Base-by-base conservation (phyloP, 2,888 invertebrate species). In the Pimpla rufipes region DNA sequence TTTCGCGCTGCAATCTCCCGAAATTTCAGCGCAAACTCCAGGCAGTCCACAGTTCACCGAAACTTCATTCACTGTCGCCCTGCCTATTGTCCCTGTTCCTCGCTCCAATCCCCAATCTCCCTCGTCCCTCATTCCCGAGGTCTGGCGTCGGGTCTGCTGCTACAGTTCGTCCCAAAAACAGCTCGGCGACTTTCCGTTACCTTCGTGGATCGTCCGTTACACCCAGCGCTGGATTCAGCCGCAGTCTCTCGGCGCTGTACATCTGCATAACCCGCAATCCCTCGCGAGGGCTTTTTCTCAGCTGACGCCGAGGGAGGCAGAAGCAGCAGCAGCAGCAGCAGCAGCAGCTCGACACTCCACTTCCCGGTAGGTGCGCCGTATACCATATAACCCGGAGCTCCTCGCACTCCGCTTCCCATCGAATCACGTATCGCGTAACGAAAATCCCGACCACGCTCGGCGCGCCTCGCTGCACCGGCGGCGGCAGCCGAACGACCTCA, bases 341-440 rank as follows among this genome's bases (percentile, higher is more conserved):
- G 29, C 29, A 29, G 29, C 29, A 70, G 18, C 13, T 29, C 35
- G 18, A 18, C 40, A 45, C 47, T 57, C 18, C 42, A 57, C 52
- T 68, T 40, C 37, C 40, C 16, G 37, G 29, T 29, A n/a, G n/a
- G n/a, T n/a, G n/a, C n/a, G n/a, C 5, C 29, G 29, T 29, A 29
- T 29, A 29, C 2, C 37, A 57, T 52, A 11, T 64, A 70, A n/a
- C 29, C 29, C 47, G 5, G 23, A 64, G 45, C 64, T 66, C 40
- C 8, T 40, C 35, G 42, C 59, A 23, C 40, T 62, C 45, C 29
- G 66, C 67, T 68, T 42, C 55, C 64, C 57, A 57, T 75, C 76
- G 76, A 73, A 83, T 83, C 83, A 77, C 79, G 83, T 83, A 79
- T 68, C 45, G 76, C 83, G 79, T 76, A 79, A 79, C 71, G 67